Evolutionary conservation across 2,888 invertebrate genomes (phyloP).

Genomic region (Platerodrilus igneus): DNA sequence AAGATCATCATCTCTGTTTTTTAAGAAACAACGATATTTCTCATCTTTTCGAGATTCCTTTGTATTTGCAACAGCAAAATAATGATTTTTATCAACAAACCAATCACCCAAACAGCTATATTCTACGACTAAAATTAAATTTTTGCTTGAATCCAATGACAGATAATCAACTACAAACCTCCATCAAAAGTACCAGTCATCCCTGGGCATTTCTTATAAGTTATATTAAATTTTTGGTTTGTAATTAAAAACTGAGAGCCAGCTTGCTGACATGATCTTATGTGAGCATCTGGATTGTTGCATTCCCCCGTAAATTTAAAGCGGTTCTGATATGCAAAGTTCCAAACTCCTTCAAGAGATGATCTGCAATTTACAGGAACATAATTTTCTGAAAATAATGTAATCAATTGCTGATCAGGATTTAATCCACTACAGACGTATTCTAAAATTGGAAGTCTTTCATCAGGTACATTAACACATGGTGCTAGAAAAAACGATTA

Average conservation of each 20-base stretch:
- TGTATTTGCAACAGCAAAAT: constrained; percentile 95
- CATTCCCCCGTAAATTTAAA: constrained; percentile 91
- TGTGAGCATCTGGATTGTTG: constrained; percentile 80
- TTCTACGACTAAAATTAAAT: constrained; percentile 62
- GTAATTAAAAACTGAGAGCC: constrained; percentile 94
- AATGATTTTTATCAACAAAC: constrained; percentile 94
- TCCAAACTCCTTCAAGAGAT: constrained; percentile 94
- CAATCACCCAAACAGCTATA: constrained; percentile 92
- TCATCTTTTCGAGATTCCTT: constrained; percentile 94
- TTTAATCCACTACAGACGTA: constrained; percentile 72
- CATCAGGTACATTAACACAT: constrained; percentile 65
- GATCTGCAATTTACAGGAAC: constrained; percentile 88
- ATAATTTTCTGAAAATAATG: constrained; percentile 85
- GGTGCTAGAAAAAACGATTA: constrained; percentile 53
- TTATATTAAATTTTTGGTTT: constrained; percentile 94
- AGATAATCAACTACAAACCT: constrained; percentile 42
- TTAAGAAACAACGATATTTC: constrained; percentile 88
- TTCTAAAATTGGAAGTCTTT: constrained; percentile 67
- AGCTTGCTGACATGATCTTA: constrained; percentile 91
- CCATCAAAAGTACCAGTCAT: constrained; percentile 89
- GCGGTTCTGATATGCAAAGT: constrained; percentile 77
- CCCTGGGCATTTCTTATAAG: constrained; percentile 83
- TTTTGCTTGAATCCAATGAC: constrained; percentile 3
- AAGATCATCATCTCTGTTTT: constrained; percentile 89
- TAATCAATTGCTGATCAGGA: constrained; percentile 74